Evolutionary conservation across 37 sponge, comb jelly and placozoan genomes (phyloP).

Genomic region (Corticium candelabrum): DNA sequence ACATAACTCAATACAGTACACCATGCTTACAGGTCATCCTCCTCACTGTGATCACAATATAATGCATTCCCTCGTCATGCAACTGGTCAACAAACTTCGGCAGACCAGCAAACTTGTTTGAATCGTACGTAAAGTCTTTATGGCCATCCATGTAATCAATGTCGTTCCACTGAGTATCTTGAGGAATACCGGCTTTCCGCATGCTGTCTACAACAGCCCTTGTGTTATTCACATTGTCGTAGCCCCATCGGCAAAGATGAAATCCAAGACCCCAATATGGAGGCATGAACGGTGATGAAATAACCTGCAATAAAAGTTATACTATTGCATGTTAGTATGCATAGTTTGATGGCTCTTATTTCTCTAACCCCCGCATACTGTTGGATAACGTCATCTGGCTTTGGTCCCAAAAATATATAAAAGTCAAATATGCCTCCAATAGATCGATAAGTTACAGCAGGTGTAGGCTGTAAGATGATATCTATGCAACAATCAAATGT

Average conservation of each 20-base stretch:
- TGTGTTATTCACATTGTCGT: conserved; percentile 28
- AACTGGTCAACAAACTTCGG: conserved; percentile 46
- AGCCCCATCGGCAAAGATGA: conserved; percentile 79
- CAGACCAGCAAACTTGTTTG: conserved; percentile 19
- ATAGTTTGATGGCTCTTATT: too few species aligned
- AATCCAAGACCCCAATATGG: conserved; percentile 82
- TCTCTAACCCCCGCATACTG: conserved; percentile 69
- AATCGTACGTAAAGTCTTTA: conserved; percentile 59
- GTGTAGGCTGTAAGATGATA: conserved; percentile 33
- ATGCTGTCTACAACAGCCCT: conserved; percentile 44
- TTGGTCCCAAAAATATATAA: conserved; percentile 71
- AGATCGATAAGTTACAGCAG: conserved; percentile 63
- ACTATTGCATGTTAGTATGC: not conserved
- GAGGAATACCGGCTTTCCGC: conserved; percentile 38
- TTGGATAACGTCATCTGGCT: conserved; percentile 46
- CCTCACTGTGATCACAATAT: conserved; percentile 52
- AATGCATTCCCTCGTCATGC: conserved; percentile 41
- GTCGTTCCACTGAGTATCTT: conserved; percentile 77
- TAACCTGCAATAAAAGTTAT: conserved; percentile 18
- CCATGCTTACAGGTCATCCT: not conserved
- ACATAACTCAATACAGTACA: not conserved
- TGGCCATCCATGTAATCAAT: conserved; percentile 73
- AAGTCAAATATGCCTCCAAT: conserved; percentile 78
- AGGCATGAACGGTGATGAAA: conserved; percentile 65
- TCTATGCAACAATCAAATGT: conserved; percentile 24